Percentiles rank a stretch among this genome's conserved stretches.
phyloP scores from a whole-genome alignment of 2,888 invertebrate genomes.

The Philaethria dido region DNA sequence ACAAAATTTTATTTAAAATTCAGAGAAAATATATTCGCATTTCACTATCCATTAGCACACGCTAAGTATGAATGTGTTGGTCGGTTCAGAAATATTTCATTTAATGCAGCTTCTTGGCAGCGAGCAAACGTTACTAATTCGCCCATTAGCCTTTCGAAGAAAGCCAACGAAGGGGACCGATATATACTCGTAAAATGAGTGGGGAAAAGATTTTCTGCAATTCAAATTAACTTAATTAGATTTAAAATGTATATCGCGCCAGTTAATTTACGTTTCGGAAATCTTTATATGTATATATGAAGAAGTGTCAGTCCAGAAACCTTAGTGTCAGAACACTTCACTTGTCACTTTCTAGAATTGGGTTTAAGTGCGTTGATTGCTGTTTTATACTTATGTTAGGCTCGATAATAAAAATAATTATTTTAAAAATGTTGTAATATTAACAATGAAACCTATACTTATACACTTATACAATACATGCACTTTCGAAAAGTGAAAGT shows the following conservation, averaged over 20 bases:
- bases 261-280: not conserved
- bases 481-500: no score
- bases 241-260: constrained; percentile 6
- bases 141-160: constrained; percentile 27
- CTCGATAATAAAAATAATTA: no score
- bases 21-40: not conserved
- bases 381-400: no score
- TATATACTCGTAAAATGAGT: constrained; percentile 15
- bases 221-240: constrained; percentile 27
- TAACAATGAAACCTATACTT: no score
- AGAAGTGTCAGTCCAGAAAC: no score
- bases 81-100: constrained; percentile 32
- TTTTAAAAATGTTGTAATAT: no score
- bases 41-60: constrained; percentile 17
- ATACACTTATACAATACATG: no score
- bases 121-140: constrained; percentile 28
- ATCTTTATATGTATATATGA: not conserved
- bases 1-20: not conserved
- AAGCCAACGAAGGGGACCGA: constrained; percentile 22
- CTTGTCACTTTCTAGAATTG: no score
- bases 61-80: constrained; percentile 21
- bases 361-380: no score
- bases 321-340: no score
- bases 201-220: constrained; percentile 26
- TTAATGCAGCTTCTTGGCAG: constrained; percentile 32